phyloP scores from a whole-genome alignment of 1,140 invertebrate genomes.

The Tetramorium alpestre region DNA sequence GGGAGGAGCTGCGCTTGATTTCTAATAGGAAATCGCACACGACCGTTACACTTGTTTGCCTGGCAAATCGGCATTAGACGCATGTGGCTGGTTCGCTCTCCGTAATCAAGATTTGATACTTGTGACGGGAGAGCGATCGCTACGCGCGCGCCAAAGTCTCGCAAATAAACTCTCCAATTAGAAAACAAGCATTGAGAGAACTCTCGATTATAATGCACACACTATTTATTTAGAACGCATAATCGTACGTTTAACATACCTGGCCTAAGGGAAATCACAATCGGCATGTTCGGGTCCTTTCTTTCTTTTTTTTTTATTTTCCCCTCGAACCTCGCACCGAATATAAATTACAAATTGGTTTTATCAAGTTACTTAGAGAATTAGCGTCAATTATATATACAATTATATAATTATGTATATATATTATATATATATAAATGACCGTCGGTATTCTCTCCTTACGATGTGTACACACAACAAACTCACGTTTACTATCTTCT shows the following conservation, averaged over 20 bases:
- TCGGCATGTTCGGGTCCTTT: conserved; percentile 72
- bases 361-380: conserved; percentile 79
- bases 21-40: conserved; percentile 41
- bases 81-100: background rate
- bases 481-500: conserved; percentile 78
- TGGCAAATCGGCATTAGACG: background rate
- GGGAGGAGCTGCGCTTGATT: conserved; percentile 51
- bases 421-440: conserved; percentile 80
- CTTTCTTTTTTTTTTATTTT: conserved; percentile 72
- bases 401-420: conserved; percentile 64
- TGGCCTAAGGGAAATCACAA: conserved; percentile 84
- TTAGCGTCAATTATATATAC: conserved; percentile 78
- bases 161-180: conserved; percentile 23
- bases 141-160: background rate
- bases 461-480: conserved; percentile 83
- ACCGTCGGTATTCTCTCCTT: conserved; percentile 77
- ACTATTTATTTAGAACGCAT: conserved; percentile 85
- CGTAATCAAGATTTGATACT: background rate
- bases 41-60: background rate
- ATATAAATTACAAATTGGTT: conserved; percentile 80
- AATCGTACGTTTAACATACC: conserved; percentile 83
- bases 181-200: conserved; percentile 48
- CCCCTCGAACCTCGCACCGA: conserved; percentile 79
- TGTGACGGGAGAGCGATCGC: background rate
- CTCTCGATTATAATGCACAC: conserved; percentile 76